Evolutionary conservation across 2,888 invertebrate genomes (phyloP).

Genomic region (Dusona sp.): DNA sequence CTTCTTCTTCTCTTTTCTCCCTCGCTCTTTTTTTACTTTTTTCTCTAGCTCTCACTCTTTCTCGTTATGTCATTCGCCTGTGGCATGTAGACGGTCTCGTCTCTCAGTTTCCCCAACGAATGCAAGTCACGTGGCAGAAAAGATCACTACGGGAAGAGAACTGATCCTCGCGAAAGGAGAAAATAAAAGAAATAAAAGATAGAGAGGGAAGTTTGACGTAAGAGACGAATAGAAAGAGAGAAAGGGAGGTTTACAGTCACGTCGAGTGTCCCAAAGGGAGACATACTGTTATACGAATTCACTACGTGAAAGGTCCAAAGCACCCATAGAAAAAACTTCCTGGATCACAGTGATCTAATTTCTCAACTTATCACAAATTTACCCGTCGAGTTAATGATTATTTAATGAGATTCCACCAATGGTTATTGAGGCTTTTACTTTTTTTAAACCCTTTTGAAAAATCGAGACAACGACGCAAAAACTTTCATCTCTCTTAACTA

Average conservation of each 20-base stretch:
- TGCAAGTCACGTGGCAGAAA: constrained; percentile 72
- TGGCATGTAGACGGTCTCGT: constrained; percentile 39
- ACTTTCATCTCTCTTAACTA: background rate
- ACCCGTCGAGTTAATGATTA: constrained; percentile 41
- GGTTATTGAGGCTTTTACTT: constrained; percentile 23
- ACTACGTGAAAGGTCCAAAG: constrained; percentile 33
- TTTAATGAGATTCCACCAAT: constrained; percentile 42
- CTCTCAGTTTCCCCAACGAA: constrained; percentile 56
- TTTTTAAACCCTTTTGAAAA: constrained; percentile 11
- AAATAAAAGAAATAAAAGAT: constrained; percentile 63
- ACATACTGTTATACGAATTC: constrained; percentile 43
- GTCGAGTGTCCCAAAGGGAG: constrained; percentile 55
- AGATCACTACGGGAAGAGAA: constrained; percentile 68
- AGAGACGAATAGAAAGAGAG: constrained; percentile 28
- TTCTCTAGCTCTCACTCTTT: constrained; percentile 46
- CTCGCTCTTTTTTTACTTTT: constrained; percentile 50
- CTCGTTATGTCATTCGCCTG: constrained; percentile 56
- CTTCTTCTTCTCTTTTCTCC: constrained; percentile 50
- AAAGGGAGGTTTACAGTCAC: constrained; percentile 44
- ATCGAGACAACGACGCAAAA: background rate
- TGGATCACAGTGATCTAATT: constrained; percentile 53
- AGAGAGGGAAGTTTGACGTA: constrained; percentile 31
- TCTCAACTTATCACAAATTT: constrained; percentile 51
- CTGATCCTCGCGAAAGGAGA: constrained; percentile 68
- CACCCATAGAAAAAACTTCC: constrained; percentile 16